A percentile compares a stretch with the other conserved stretches of the same genome.
These are phyloP conservation scores for Toxotes chatareus DNA, from an alignment of 2,113 vertebrate genomes.

Conservation along the genomic window DNA sequence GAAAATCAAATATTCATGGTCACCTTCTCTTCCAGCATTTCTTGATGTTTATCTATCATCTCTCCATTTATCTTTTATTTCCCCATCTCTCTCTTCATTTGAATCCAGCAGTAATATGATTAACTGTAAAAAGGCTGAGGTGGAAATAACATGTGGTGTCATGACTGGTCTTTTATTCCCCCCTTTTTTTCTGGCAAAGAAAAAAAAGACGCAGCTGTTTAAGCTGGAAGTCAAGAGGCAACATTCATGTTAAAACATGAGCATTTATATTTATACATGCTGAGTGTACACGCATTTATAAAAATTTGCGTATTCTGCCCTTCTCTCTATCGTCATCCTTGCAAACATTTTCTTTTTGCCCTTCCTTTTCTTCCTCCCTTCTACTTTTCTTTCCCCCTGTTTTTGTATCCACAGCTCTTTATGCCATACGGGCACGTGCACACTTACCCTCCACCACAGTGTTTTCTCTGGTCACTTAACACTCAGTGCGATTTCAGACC, in stretches of 20 bases:
- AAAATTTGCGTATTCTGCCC: not conserved
- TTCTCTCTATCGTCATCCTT: not conserved
- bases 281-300: not conserved
- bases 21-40: constrained; percentile 33
- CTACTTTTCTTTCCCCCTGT: not conserved
- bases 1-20: constrained; percentile 44
- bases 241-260: constrained; percentile 66
- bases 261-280: constrained; percentile 44
- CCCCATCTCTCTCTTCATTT: constrained; percentile 36
- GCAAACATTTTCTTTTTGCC: not conserved
- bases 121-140: constrained; percentile 21
- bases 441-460: not conserved
- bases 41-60: constrained; percentile 37
- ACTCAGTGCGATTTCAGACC: constrained; percentile 46
- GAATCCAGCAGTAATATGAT: constrained; percentile 33
- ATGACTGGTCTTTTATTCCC: constrained; percentile 52
- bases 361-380: not conserved
- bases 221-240: constrained; percentile 38
- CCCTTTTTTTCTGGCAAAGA: constrained; percentile 8
- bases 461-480: constrained; percentile 62
- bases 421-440: not conserved
- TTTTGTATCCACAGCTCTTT: not conserved
- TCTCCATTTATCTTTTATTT: constrained; percentile 38
- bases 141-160: constrained; percentile 70
- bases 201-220: constrained; percentile 46